A percentile compares a stretch with the other conserved stretches of the same genome.
phyloP scores from a whole-genome alignment of 2,797 vertebrate species.

The Odontamblyopus rebecca region DNA sequence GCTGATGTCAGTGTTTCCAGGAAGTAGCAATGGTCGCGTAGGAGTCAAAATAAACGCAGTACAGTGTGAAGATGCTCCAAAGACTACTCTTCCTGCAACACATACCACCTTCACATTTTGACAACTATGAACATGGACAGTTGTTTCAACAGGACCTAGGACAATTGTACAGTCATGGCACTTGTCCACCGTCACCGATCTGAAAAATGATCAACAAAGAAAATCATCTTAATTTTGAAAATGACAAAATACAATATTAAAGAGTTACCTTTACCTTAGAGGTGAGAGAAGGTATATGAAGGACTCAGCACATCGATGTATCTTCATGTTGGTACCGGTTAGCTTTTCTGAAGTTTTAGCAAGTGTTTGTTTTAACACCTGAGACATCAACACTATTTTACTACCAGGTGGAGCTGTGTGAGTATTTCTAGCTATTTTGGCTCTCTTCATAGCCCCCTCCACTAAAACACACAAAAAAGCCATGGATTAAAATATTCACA shows the following conservation, averaged over 20 bases:
- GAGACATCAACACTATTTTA: constrained; percentile 91
- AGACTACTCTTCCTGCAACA: constrained; percentile 80
- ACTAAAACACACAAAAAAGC: constrained; percentile 72
- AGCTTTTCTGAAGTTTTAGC: constrained; percentile 93
- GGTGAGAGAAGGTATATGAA: constrained; percentile 96
- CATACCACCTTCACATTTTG: constrained; percentile 86
- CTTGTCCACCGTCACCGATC: constrained; percentile 93
- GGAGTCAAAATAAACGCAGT: constrained; percentile 85
- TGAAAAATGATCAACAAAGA: constrained; percentile 43
- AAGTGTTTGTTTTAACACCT: constrained; percentile 91
- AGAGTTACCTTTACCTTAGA: constrained; percentile 79
- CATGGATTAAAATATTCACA: not conserved
- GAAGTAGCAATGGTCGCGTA: constrained; percentile 87
- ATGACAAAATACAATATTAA: not conserved
- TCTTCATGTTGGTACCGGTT: constrained; percentile 86
- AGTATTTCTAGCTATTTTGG: constrained; percentile 87
- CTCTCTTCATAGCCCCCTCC: constrained; percentile 88
- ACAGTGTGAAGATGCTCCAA: constrained; percentile 82
- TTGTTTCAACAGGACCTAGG: constrained; percentile 89
- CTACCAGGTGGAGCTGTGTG: constrained; percentile 81
- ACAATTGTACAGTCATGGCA: constrained; percentile 88
- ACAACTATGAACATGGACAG: constrained; percentile 88
- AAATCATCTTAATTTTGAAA: not conserved
- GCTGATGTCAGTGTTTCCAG: constrained; percentile 84
- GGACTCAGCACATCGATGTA: constrained; percentile 90